Evolutionary conservation across 2,888 invertebrate species (phyloP), one percentile per base, ranked within the genome.

Genomic region (Pristionchus arcanus): DNA sequence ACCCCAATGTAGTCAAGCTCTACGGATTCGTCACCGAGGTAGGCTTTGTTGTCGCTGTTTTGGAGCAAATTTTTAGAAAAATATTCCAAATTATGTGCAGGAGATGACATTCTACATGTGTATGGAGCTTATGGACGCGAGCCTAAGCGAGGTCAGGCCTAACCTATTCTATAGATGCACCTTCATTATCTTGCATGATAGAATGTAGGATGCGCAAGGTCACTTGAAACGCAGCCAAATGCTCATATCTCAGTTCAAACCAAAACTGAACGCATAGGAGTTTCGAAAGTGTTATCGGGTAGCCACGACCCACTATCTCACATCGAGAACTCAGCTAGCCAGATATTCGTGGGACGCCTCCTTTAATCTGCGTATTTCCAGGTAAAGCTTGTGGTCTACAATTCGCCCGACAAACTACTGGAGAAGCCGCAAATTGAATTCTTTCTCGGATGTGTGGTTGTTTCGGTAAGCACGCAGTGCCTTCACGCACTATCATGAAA

Each of bases 121-220:
- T 21, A 74, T 74, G 74, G 74, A 74, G 42, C 74, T 74, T 3
- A 74, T 74, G 74, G 74, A 34, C 37, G 74, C 74, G 37, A 37
- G 28, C 21, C 74, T 74, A 2, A 11, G 4, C 34, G 31, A 71
- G 66, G n/a, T 66, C 9, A 21, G 9, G 13, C 19, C 13, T 16
- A 16, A 16, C 55, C 13, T 55, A 16, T 55, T 16, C n/a, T n/a
- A n/a, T n/a, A n/a, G n/a, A n/a, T n/a, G n/a, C n/a, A n/a, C n/a
- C n/a, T n/a, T n/a, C n/a, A n/a, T n/a, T n/a, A n/a, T n/a, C n/a
- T n/a, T n/a, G n/a, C n/a, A n/a, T n/a, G n/a, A n/a, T n/a, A n/a
- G n/a, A n/a, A n/a, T n/a, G n/a, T n/a, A n/a, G n/a, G n/a, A n/a
- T n/a, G n/a, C n/a, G n/a, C n/a, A n/a, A n/a, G n/a, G n/a, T n/a